Conservation (phyloP, 1,140 invertebrate species). For the Vanessa atalanta region DNA sequence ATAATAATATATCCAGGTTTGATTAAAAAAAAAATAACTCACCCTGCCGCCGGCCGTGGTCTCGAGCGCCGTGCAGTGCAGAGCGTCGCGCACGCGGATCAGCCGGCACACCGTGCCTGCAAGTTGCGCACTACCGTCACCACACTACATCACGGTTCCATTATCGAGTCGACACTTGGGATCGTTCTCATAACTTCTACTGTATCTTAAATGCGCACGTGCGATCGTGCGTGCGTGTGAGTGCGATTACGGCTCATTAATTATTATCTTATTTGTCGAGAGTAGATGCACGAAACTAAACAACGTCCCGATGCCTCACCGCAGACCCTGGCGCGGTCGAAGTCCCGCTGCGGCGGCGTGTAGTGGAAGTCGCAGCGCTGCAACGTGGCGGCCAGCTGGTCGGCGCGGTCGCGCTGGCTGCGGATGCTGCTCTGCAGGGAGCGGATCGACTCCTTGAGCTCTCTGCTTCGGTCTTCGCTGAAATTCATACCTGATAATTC, state of each 20-base stretch:
- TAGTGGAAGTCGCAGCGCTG: slow-evolving; percentile 89
- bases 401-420: slow-evolving; percentile 80
- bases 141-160: no score
- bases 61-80: slow-evolving; percentile 90
- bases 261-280: no score
- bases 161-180: no score
- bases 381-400: slow-evolving; percentile 84
- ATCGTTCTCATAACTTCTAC: no score
- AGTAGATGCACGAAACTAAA: no score
- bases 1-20: no score
- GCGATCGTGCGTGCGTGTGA: no score
- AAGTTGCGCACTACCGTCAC: slow-evolving; percentile 47
- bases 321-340: slow-evolving; percentile 88
- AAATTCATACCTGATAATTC: slow-evolving; percentile 82
- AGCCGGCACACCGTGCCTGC: slow-evolving; percentile 90
- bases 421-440: slow-evolving; percentile 64
- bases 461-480: slow-evolving; percentile 84
- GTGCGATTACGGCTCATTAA: no score
- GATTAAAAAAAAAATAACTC: slow-evolving; percentile 30
- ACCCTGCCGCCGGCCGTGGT: slow-evolving; percentile 93
- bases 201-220: no score
- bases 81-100: slow-evolving; percentile 88
- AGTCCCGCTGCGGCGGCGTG: slow-evolving; percentile 87
- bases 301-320: slow-evolving; percentile 75
- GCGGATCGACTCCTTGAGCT: slow-evolving; percentile 81